Evolutionary conservation across 2,797 vertebrate species (phyloP), one percentile per base, ranked within the genome.

Genomic region (Leucoraja ocellata): DNA sequence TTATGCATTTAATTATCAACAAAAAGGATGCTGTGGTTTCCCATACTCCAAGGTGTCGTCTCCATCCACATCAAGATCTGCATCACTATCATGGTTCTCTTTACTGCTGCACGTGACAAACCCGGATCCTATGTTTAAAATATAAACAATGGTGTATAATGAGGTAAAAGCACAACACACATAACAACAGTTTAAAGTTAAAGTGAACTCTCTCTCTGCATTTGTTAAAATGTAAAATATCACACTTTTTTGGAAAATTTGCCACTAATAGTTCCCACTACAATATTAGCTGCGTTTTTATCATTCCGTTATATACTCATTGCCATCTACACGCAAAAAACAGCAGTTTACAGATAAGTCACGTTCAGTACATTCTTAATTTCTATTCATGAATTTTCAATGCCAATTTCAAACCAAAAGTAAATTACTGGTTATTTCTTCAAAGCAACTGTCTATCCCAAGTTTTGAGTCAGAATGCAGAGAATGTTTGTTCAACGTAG

Each of bases 31-130:
- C 97, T 99, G 99, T 94, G 99, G 97, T 95, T 99, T 99, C 94
- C 99, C 99, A 0, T 99, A 99, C 95, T 99, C 99, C 95, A 99
- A 95, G 80, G 99, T 99, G 97, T 99, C 99, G 0, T 99, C 99
- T 61, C 99, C 99, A 93, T 99, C 99, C 94, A 99, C 99, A 79
- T 99, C 99, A 68, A 99, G 96, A 96, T 99, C 99, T 0, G 97
- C 99, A 0, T 99, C 99, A 0, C 99, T 99, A 96, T 99, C 99
- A 0, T 98, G 97, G 80, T 97, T 98, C 95, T 99, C 99, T 95
- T 99, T 99, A 93, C 98, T 97, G 0, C 97, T 99, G 96, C 99
- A 99, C 96, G 99, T 99, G 94, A 98, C 97, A 93, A 99, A 99
- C 93, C 99, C 99, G 73, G 98, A 98, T 95, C 98, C 99, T 99